Evolutionary conservation across 35 echinoderm and acorn worm species (phyloP).

Genomic region (Amphiura filiformis): DNA sequence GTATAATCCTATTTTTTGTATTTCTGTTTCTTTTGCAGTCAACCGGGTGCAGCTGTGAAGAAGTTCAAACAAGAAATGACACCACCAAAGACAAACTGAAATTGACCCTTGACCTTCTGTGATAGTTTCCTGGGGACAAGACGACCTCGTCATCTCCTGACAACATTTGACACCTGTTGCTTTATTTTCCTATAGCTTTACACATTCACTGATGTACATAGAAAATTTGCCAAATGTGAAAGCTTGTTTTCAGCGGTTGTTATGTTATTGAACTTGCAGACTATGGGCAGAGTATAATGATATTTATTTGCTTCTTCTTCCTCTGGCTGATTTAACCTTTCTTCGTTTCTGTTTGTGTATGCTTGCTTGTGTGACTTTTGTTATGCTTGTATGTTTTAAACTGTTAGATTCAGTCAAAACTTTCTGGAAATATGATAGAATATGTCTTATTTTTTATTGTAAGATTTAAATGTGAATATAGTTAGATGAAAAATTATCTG

Average conservation of each 20-base stretch:
- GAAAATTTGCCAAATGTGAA: slow-evolving; percentile 8
- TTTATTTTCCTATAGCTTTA: not conserved
- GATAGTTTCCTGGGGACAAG: too few species aligned
- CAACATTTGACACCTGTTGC: not conserved
- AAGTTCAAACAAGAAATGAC: not conserved
- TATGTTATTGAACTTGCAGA: not conserved
- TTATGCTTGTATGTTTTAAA: too few species aligned
- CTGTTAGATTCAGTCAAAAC: too few species aligned
- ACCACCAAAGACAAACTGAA: not conserved
- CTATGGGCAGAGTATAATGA: not conserved
- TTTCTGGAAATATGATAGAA: too few species aligned
- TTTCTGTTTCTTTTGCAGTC: not conserved
- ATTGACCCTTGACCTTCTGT: not conserved
- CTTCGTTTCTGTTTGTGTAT: too few species aligned
- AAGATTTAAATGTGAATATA: too few species aligned
- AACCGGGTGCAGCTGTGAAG: not conserved
- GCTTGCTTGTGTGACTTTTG: too few species aligned
- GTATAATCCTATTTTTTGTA: too few species aligned
- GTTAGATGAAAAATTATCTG: too few species aligned
- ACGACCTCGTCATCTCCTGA: too few species aligned
- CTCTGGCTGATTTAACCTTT: too few species aligned
- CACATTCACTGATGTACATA: not conserved
- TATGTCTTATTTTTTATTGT: too few species aligned
- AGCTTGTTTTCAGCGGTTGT: not conserved
- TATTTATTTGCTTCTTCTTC: not conserved